Base-by-base conservation (phyloP, 30 jellyfish, hydroid and myxozoan species). In the Aurelia sp. region DNA sequence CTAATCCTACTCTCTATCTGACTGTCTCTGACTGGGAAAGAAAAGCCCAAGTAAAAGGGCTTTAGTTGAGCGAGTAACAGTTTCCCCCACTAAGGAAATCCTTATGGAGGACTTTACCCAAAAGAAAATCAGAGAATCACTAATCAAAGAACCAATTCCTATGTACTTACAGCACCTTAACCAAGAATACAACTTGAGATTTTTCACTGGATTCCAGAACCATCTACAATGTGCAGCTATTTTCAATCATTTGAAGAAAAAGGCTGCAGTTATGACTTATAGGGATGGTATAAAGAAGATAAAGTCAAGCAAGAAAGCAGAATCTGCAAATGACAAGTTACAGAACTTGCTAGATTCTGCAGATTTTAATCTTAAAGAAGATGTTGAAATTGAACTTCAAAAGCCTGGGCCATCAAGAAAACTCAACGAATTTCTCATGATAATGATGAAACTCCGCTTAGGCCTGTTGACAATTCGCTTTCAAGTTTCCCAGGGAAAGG, bases 351-450 rank as follows among this genome's bases (percentile, higher is more conserved):
- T 73, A 50, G 44, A 31, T 30, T 44, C 44, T 19, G 22, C 84
- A 16, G 65, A 73, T 6, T 4, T 37, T 37, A 37, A 37, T 37
- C 23, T 73, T 6, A 44, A 44, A 37, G 51, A 73, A 13, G 50
- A 19, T 17, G 21, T 81, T 65, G 48, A 37, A 37, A 23, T 60
- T 13, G 86, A 86, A 41, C 15, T 81, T 35, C 67, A 50, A 17
- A 74, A 53, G 67, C n/a, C 47, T 18, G 95, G 96, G 15, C 96
- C 91, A 16, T 40, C 78, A 66, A 37, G 85, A 63, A 86, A 86
- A 69, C 61, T 86, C 21, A 21, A 86, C 57, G 96, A 86, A 22
- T 75, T 86, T 58, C 86, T 86, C 11, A 17, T 86, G 69, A 33
- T 71, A 30, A 51, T 86, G 90, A 78, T 76, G 84, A 30, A 64